These are phyloP conservation scores for Drosophila sulfurigaster DNA, from an alignment of 1,140 invertebrate genomes.

Conservation along the genomic window DNA sequence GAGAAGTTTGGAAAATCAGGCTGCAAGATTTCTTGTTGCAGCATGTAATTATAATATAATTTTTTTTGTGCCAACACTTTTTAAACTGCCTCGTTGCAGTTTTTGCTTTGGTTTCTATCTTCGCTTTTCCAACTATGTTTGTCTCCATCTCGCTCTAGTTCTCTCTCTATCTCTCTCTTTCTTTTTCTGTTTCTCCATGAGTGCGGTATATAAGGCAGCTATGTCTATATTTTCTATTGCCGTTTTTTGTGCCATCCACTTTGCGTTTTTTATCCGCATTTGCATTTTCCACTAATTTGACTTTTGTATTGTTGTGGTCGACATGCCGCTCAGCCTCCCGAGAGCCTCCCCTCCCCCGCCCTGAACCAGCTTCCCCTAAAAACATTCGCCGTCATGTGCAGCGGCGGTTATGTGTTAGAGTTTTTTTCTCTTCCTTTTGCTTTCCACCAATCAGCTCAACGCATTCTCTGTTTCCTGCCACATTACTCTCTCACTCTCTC, in stretches of 20 bases:
- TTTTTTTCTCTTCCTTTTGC: slow-evolving; percentile 74
- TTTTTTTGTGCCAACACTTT: slow-evolving; percentile 61
- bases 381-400: slow-evolving; percentile 18
- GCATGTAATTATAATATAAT: slow-evolving; percentile 76
- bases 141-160: slow-evolving; percentile 14
- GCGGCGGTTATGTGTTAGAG: slow-evolving; percentile 69
- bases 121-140: slow-evolving; percentile 9
- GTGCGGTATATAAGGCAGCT: slow-evolving; percentile 60
- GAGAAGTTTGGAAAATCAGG: slow-evolving; percentile 42
- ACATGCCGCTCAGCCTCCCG: slow-evolving; percentile 32
- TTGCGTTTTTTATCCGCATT: slow-evolving; percentile 61
- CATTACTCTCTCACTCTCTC: slow-evolving; percentile 19
- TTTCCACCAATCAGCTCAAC: slow-evolving; percentile 83
- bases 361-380: neutral
- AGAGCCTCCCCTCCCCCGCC: neutral
- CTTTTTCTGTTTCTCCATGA: slow-evolving; percentile 4
- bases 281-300: slow-evolving; percentile 83
- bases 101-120: slow-evolving; percentile 23
- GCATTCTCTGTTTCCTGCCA: slow-evolving; percentile 72
- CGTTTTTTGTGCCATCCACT: slow-evolving; percentile 58
- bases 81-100: slow-evolving; percentile 35
- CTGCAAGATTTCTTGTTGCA: slow-evolving; percentile 44
- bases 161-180: slow-evolving; percentile 14
- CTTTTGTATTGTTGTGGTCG: slow-evolving; percentile 81
- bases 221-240: slow-evolving; percentile 82